A percentile compares a stretch with the other conserved stretches of the same genome.
phyloP scores from a whole-genome alignment of 2,797 vertebrate genomes.

The Botia kubotai region DNA sequence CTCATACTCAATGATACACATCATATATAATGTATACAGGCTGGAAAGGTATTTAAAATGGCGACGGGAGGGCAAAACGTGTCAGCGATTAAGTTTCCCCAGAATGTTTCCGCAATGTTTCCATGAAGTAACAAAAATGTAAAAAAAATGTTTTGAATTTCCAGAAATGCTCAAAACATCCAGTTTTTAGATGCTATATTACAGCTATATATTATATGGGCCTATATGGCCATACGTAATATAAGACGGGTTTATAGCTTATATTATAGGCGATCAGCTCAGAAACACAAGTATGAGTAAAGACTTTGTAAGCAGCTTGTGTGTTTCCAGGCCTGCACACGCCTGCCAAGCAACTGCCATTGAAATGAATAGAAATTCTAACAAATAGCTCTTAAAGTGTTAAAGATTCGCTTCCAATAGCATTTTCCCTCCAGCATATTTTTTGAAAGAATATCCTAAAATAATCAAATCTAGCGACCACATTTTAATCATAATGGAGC shows the following conservation, averaged over 20 bases:
- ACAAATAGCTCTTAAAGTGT: background rate
- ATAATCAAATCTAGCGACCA: background rate
- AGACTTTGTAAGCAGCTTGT: background rate
- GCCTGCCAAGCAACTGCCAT: background rate
- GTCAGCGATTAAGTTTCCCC: no score
- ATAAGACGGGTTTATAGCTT: no score
- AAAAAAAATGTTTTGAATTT: no score
- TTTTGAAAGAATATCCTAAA: background rate
- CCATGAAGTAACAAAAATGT: no score
- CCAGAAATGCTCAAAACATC: no score
- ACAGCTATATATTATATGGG: no score
- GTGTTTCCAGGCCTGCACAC: background rate
- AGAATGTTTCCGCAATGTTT: no score
- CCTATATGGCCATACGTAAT: no score
- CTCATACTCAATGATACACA: background rate
- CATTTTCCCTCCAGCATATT: background rate
- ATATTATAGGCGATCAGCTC: background rate
- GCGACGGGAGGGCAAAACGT: no score
- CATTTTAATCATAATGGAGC: background rate
- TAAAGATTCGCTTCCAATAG: background rate
- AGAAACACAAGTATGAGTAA: background rate
- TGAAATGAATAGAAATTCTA: background rate
- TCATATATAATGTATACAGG: background rate
- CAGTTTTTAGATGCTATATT: no score
- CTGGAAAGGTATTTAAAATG: no score